These are phyloP conservation scores for Microctenopoma steveboyesi DNA, from an alignment of 2,797 vertebrate species.

Conservation along the genomic window DNA sequence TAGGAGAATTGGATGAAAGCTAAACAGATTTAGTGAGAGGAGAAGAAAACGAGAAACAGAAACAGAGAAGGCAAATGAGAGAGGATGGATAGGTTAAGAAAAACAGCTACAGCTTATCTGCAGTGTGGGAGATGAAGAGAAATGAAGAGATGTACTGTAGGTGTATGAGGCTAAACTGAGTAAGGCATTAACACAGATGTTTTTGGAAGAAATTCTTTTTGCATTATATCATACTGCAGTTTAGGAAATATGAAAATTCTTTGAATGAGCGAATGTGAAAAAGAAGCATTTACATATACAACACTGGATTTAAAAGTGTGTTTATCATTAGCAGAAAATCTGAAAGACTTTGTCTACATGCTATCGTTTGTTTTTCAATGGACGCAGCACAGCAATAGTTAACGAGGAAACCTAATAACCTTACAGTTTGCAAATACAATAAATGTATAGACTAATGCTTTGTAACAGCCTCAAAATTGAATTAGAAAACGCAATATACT, in stretches of 20 bases:
- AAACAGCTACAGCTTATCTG: conserved; percentile 52
- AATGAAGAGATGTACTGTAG: conserved; percentile 27
- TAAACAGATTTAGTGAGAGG: conserved; percentile 5
- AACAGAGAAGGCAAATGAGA: conserved; percentile 36
- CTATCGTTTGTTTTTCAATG: neutral
- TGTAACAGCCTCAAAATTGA: neutral
- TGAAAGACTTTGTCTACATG: neutral
- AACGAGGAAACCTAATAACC: neutral
- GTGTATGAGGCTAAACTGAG: conserved; percentile 30
- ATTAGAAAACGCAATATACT: neutral
- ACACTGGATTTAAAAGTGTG: neutral
- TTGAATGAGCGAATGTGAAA: neutral
- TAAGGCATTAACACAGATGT: conserved; percentile 31
- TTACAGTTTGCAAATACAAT: neutral
- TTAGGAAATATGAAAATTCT: neutral
- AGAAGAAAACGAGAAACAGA: conserved; percentile 6
- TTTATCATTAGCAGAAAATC: neutral
- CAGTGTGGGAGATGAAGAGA: conserved; percentile 46
- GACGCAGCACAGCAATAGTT: neutral
- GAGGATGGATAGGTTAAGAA: conserved; percentile 31
- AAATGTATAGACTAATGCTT: neutral
- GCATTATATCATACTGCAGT: conserved; percentile 14
- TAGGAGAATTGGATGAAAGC: conserved; percentile 14
- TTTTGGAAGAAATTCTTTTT: neutral
- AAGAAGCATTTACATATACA: neutral